Evolutionary conservation across 1,140 invertebrate genomes (phyloP), one percentile per base, ranked within the genome.

Genomic region (Luehdorfia chinensis): DNA sequence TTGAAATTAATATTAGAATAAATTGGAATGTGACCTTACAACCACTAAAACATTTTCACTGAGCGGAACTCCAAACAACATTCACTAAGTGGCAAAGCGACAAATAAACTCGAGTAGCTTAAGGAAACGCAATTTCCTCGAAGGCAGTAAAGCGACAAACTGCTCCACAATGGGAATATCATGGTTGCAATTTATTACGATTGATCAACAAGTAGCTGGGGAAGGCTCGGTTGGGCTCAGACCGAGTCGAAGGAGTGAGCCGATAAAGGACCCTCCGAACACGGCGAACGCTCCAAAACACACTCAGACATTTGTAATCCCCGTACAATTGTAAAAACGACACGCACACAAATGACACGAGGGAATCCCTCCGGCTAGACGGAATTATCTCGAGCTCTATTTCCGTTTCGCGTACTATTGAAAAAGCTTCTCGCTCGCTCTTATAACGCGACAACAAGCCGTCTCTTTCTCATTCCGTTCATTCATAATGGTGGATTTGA

Each of bases 381-480:
- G 71, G 81, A 86, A 80, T 86, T 78, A 81, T 81, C 77, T 79
- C 78, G 67, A 60, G 50, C 65, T 78, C 79, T 84, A 86, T 86
- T 86, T 80, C 79, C 81, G 77, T 86, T 81, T 81, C 78, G 75
- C 74, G 79, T 86, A 84, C 79, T 81, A 84, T 86, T 84, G 60
- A 73, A 78, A 86, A 76, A 58, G 50, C 65, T 36, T 78, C 77
- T 55, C 75, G 48, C 74, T 86, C 65, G 11, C 64, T 41, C 77
- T 19, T 6, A 5, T 4, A 8, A 30, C 25, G 16, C 13, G 8
- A 41, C 30, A 18, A 66, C 41, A 33, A n/a, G 34, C 64, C 50
- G 53, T 86, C 81, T 66, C 81, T 78, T 76, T 86, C 71, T 48
- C 79, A 86, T 84, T 86, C 63, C 57, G 53, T 81, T 84, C 81